A percentile compares a stretch with the other conserved stretches of the same genome.
phyloP scores from a whole-genome alignment of 2,888 invertebrate species.

The Galeopsomyia nigrocyanea region DNA sequence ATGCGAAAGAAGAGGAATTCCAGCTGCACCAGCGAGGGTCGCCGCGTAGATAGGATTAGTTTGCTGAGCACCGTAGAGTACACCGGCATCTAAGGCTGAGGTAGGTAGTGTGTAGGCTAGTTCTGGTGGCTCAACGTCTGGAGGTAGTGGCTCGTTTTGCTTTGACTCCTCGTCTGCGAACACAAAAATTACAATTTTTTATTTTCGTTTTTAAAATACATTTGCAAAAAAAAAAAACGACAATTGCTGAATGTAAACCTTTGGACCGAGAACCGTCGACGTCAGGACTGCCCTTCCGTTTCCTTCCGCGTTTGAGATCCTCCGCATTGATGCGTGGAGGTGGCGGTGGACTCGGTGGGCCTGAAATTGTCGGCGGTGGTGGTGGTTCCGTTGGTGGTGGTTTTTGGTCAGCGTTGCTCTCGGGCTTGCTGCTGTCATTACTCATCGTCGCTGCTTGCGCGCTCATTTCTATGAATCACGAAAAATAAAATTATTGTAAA shows the following conservation, averaged over 20 bases:
- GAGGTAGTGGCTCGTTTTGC: constrained; percentile 70
- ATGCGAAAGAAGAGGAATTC: constrained; percentile 59
- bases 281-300: constrained; percentile 51
- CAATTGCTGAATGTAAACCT: constrained; percentile 11
- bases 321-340: constrained; percentile 65
- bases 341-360: constrained; percentile 65
- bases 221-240: background rate
- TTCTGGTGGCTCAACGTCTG: constrained; percentile 71
- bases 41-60: constrained; percentile 63
- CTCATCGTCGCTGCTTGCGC: constrained; percentile 28
- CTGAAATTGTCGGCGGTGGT: constrained; percentile 62
- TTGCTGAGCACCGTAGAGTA: constrained; percentile 60
- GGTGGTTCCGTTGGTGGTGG: constrained; percentile 29
- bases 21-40: constrained; percentile 60
- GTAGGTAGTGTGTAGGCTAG: constrained; percentile 61
- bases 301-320: constrained; percentile 58
- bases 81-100: constrained; percentile 58
- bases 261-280: background rate
- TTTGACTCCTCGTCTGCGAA: constrained; percentile 11
- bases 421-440: constrained; percentile 3
- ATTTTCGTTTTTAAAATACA: no score
- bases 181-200: background rate
- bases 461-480: constrained; percentile 36
- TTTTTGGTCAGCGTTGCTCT: background rate
- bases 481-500: constrained; percentile 13